Evolutionary conservation across 2,113 vertebrate species (phyloP).

Genomic region (Arizona elegans): DNA sequence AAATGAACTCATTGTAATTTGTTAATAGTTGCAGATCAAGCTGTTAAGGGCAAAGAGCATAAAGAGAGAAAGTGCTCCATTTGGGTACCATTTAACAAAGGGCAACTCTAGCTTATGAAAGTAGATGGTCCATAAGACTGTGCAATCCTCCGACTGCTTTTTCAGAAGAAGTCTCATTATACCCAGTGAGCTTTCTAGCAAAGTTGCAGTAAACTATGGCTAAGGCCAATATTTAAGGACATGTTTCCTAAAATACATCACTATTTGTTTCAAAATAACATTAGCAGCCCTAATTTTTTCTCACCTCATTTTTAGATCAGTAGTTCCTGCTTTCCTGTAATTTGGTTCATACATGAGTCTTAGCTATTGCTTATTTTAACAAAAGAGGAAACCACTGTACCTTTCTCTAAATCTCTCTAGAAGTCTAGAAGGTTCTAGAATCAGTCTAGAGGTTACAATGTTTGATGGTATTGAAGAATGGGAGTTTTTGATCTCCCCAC

Average conservation of each 20-base stretch:
- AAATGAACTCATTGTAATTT: not conserved
- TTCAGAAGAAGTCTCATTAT: not conserved
- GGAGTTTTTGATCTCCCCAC: not conserved
- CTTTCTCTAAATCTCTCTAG: not conserved
- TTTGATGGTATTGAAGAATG: not conserved
- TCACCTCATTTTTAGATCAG: not conserved
- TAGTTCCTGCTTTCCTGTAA: not conserved
- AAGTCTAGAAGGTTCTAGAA: not conserved
- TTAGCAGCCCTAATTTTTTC: not conserved
- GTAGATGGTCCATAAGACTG: not conserved
- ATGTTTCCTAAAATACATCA: not conserved
- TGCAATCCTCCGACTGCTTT: not conserved
- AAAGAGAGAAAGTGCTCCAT: not conserved
- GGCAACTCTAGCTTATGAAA: not conserved
- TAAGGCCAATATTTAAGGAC: not conserved
- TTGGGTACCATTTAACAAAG: not conserved
- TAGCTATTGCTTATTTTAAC: not conserved
- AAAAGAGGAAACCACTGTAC: not conserved
- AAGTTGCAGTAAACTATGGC: not conserved
- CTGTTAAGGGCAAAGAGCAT: not conserved
- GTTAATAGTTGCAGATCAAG: not conserved
- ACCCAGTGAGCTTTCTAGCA: not conserved
- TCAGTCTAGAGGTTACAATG: not conserved
- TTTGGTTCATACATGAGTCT: not conserved
- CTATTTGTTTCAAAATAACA: not conserved